Evolutionary conservation across 2,113 vertebrate species (phyloP).

Genomic region (Mobula hypostoma): DNA sequence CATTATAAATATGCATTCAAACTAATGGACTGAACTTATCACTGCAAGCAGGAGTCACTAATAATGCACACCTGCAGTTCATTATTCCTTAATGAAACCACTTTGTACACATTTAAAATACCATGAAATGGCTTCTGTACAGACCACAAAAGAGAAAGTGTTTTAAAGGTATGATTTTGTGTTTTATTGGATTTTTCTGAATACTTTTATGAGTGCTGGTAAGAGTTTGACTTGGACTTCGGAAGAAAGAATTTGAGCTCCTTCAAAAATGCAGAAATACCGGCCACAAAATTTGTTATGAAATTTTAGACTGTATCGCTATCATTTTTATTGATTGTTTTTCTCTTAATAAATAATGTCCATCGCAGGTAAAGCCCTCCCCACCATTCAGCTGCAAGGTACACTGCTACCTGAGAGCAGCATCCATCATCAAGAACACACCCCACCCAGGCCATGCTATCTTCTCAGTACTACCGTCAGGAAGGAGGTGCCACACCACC

Average conservation of each 20-base stretch:
- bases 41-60: not conserved
- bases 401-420: too few species aligned
- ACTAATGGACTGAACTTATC: not conserved
- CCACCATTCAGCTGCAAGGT: too few species aligned
- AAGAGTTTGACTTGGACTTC: not conserved
- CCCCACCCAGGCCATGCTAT: too few species aligned
- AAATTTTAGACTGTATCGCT: not conserved
- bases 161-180: not conserved
- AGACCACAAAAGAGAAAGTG: not conserved
- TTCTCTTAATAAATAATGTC: not conserved
- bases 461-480: too few species aligned
- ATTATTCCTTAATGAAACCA: conserved; percentile 33
- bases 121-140: not conserved
- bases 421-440: too few species aligned
- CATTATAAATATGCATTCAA: conserved; percentile 26
- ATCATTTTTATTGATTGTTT: not conserved
- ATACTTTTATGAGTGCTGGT: not conserved
- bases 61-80: conserved; percentile 29
- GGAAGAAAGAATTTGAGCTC: too few species aligned
- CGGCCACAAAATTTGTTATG: not conserved
- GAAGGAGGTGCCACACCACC: too few species aligned
- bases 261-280: not conserved
- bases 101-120: not conserved
- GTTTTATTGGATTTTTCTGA: not conserved
- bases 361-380: too few species aligned